Conservation (phyloP, 2,888 invertebrate species). For the Alviniconcha strummeri region DNA sequence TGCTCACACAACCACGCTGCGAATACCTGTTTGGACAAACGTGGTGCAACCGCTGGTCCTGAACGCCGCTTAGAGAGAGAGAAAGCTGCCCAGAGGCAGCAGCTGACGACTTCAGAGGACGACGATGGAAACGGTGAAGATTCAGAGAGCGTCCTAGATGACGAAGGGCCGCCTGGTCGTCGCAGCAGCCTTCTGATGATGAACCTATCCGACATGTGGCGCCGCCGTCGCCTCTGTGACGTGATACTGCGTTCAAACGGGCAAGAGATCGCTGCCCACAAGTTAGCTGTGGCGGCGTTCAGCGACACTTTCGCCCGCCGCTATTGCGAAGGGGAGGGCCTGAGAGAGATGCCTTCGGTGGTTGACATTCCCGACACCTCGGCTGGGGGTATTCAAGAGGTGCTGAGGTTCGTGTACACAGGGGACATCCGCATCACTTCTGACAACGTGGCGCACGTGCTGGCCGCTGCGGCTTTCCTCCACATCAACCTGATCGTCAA, state of each 20-base stretch:
- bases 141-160: not conserved
- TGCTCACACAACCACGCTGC: not conserved
- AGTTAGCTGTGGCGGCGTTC: conserved; percentile 59
- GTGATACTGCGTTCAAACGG: conserved; percentile 45
- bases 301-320: conserved; percentile 51
- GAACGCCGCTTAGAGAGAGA: no score
- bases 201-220: conserved; percentile 52
- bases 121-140: not conserved
- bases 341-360: conserved; percentile 27
- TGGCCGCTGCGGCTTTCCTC: conserved; percentile 53
- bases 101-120: not conserved
- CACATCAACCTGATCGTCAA: conserved; percentile 47
- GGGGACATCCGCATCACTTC: conserved; percentile 47
- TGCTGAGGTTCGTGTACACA: conserved; percentile 59
- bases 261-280: conserved; percentile 53
- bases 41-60: no score
- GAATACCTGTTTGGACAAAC: no score
- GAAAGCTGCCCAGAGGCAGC: not conserved
- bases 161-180: not conserved
- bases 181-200: conserved; percentile 29
- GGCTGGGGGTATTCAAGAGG: conserved; percentile 46
- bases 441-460: conserved; percentile 50
- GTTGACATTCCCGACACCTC: conserved; percentile 46
- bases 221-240: conserved; percentile 53
- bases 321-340: conserved; percentile 39